These are phyloP conservation scores for Morone saxatilis DNA, from an alignment of 2,113 vertebrate genomes.

Conservation along the genomic window DNA sequence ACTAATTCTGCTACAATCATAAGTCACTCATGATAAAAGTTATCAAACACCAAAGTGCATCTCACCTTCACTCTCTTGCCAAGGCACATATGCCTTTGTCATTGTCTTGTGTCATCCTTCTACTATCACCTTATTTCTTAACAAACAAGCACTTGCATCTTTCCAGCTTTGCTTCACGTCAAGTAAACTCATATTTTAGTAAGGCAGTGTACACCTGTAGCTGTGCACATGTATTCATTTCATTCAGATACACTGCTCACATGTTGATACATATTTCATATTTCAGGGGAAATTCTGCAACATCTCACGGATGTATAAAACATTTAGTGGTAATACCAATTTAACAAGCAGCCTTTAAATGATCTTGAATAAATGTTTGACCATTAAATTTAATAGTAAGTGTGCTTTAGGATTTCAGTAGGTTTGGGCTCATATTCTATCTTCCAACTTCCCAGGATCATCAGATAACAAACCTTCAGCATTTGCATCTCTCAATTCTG, in stretches of 20 bases:
- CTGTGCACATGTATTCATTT: constrained; percentile 9
- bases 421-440: constrained; percentile 4
- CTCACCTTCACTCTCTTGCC: not conserved
- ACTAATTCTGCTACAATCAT: constrained; percentile 70
- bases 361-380: not conserved
- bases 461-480: constrained; percentile 25
- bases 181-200: constrained; percentile 25
- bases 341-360: constrained; percentile 20
- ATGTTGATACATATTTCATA: constrained; percentile 7
- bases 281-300: not conserved
- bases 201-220: constrained; percentile 37
- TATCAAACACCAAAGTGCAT: constrained; percentile 44
- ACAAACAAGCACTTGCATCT: constrained; percentile 44
- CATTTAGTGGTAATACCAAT: not conserved
- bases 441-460: constrained; percentile 22
- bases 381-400: not conserved
- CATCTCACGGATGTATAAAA: not conserved
- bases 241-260: constrained; percentile 16
- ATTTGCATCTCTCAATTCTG: not conserved
- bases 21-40: constrained; percentile 53
- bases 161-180: constrained; percentile 5
- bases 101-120: not conserved
- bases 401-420: constrained; percentile 39
- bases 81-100: not conserved
- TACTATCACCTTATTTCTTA: constrained; percentile 21